Evolutionary conservation across 2,888 invertebrate species (phyloP), one percentile per base, ranked within the genome.

Genomic region (Apodemia duryi): DNA sequence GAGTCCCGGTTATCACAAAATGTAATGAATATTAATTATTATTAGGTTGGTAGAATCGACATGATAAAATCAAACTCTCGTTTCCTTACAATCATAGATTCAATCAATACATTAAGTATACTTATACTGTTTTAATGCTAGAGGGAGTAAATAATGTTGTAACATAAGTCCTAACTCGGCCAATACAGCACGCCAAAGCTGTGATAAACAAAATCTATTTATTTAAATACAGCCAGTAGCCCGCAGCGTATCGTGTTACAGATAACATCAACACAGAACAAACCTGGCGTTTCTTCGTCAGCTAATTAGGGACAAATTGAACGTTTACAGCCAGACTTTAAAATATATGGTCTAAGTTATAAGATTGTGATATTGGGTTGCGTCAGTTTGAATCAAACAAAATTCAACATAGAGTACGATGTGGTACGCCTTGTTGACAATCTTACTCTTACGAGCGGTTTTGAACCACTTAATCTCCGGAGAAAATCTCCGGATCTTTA

Each of bases 221-320:
- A 63, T 60, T 32, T 60, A 60, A 60, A n/a, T 5, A 13, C 32
- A 21, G 11, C 60, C 60, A n/a, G 60, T 35, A 60, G 60, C 60
- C 60, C 35, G 35, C 32, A 32, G 60, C 71, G 69, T 79, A 78
- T 85, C 77, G 66, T 65, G 71, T 86, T 84, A 76, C 85, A 68
- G 81, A 82, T 81, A 76, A 71, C 74, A 82, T 82, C 79, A 75
- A 70, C 75, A 76, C 76, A 82, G 73, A 75, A 72, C 73, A 73
- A 75, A 81, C 81, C 84, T 82, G 82, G 76, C 74, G 78, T 79
- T 82, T 75, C 80, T 81, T 80, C 72, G 70, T 71, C 74, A 76
- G 80, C 79, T 88, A 86, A 88, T 88, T 88, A 84, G 83, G 75
- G 76, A 79, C 83, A 81, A 88, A 88, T 86, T 88, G 83, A 84